Evolutionary conservation across 2,113 vertebrate species (phyloP), one percentile per base, ranked within the genome.

Genomic region (Eleginops maclovinus): DNA sequence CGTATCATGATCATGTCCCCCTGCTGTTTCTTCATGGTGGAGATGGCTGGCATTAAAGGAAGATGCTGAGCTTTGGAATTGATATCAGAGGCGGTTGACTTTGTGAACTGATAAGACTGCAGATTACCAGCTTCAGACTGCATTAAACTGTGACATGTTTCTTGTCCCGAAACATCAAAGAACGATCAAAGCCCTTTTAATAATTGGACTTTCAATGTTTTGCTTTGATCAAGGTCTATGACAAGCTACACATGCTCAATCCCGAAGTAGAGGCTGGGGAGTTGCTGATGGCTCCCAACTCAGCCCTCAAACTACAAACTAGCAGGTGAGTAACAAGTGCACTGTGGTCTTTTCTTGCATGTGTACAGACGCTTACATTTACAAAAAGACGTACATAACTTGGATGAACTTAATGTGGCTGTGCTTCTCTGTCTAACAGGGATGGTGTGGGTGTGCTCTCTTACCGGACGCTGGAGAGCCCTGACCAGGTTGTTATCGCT

Each of bases 191-290:
- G 61, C 40, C 31, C 36, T 56, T n/a, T 47, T 36, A 69, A 83
- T 91, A 89, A 88, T 80, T 81, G 36, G 70, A 63, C 72, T 74
- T 72, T 84, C 19, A 74, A 56, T 14, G 36, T 73, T 82, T 81
- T 51, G 16, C 83, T 88, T 90, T 92, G 60, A 87, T 91, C 71
- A 40, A 93, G 98, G 98, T 99, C 40, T 99, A 97, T 92, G 97
- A 99, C 83, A 96, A 96, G 63, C 91, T 99, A 54, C 89, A 90
- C 31, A 88, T 99, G 69, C 50, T 97, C 76, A 94, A 93, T 87
- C 96, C 97, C 14, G 93, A 94, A 87, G 79, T 94, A 19, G 93
- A 95, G 86, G 87, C 94, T 15, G 96, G 94, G 10, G 96, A 97
- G 80, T 95, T 99, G 73, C 81, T 94, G 75, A 93, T 95, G 93